Evolutionary conservation across 2,797 vertebrate species (phyloP).

Genomic region (Ataeniobius toweri): DNA sequence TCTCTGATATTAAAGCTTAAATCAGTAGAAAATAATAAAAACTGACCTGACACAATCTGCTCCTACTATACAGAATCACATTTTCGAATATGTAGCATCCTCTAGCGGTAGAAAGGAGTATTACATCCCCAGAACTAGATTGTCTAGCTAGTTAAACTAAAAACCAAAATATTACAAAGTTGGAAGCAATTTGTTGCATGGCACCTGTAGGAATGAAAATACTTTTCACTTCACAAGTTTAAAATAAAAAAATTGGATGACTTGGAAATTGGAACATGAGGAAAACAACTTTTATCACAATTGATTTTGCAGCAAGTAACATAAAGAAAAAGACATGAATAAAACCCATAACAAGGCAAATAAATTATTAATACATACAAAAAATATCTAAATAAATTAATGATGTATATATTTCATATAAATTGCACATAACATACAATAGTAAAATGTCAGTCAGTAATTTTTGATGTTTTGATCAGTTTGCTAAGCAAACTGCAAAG

Average conservation of each 20-base stretch:
- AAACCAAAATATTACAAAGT: neutral
- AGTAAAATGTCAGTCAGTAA: too few relatives aligned
- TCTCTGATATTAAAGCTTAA: too few relatives aligned
- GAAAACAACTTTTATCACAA: neutral
- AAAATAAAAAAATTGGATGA: neutral
- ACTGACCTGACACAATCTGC: too few relatives aligned
- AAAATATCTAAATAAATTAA: too few relatives aligned
- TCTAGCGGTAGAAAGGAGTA: neutral
- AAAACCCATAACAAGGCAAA: neutral
- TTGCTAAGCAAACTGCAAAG: too few relatives aligned
- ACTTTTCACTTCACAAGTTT: neutral
- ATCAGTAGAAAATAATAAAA: too few relatives aligned
- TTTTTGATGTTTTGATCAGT: too few relatives aligned
- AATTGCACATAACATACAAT: too few relatives aligned
- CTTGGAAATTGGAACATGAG: too few relatives aligned
- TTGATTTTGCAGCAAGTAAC: neutral
- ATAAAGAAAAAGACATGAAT: neutral
- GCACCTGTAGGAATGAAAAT: neutral
- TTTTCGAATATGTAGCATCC: neutral
- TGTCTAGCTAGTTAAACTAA: neutral
- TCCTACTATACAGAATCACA: neutral
- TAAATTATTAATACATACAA: too few relatives aligned
- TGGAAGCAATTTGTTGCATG: neutral
- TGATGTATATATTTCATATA: too few relatives aligned
- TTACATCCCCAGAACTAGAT: too few relatives aligned